Conservation (phyloP, 2,113 vertebrate species). For the Zapornia atra region DNA sequence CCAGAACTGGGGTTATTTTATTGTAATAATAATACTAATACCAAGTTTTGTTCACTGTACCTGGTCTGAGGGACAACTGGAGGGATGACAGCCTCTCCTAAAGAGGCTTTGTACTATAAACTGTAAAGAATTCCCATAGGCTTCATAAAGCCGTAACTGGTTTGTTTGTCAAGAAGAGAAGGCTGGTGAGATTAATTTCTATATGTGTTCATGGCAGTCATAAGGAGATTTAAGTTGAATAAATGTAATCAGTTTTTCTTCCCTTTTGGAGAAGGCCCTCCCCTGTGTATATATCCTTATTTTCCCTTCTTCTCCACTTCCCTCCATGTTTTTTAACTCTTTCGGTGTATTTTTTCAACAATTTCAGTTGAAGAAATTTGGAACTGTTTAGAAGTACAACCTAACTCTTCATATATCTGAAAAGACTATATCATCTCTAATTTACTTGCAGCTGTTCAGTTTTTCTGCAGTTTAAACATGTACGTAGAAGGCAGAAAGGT, state of each 20-base stretch:
- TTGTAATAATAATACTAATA: background rate
- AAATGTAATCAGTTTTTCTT: background rate
- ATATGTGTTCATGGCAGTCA: background rate
- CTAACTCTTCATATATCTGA: background rate
- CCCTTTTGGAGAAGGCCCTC: background rate
- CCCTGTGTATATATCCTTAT: background rate
- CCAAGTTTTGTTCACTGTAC: background rate
- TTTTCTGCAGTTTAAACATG: background rate
- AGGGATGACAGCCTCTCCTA: background rate
- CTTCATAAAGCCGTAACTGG: background rate
- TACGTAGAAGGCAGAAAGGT: background rate
- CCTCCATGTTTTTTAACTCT: background rate
- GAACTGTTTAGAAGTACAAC: background rate
- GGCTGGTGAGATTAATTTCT: background rate
- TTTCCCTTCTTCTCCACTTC: background rate
- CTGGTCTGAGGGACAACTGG: background rate
- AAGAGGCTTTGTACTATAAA: background rate
- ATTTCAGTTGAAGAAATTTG: background rate
- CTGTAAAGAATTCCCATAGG: background rate
- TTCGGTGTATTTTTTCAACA: background rate
- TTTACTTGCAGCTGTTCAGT: background rate
- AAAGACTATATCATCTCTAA: background rate
- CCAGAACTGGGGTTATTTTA: background rate
- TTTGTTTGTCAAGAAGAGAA: background rate
- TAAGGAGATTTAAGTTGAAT: background rate